Evolutionary conservation across 1,140 invertebrate genomes (phyloP).

Genomic region (Neomicropteryx cornuta): DNA sequence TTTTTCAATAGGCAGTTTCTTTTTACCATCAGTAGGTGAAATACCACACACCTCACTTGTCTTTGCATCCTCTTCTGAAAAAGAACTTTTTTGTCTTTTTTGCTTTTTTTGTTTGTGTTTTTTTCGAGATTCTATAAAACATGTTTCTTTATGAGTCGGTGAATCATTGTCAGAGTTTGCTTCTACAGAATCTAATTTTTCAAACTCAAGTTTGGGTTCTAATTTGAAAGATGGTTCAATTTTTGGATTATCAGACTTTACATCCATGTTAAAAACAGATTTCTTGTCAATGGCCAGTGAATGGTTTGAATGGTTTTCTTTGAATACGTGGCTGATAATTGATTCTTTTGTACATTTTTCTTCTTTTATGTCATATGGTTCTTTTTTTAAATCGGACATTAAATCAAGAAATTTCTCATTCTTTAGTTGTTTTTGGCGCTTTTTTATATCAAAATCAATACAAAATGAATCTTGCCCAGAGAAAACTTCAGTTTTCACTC

Average conservation of each 20-base stretch:
- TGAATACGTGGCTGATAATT: no score
- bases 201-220: no score
- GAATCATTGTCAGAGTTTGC: no score
- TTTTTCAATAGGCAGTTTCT: constrained; percentile 41
- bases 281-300: no score
- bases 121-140: constrained; percentile 44
- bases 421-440: constrained; percentile 12
- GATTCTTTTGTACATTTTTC: no score
- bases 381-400: no score
- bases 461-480: constrained; percentile 36
- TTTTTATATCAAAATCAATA: constrained; percentile 10
- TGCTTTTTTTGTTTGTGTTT: constrained; percentile 80
- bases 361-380: no score
- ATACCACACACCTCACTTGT: constrained; percentile 19
- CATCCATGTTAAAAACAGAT: no score
- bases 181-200: no score
- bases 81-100: constrained; percentile 58
- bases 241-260: no score
- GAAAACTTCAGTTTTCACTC: constrained; percentile 31
- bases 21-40: constrained; percentile 21
- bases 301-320: no score
- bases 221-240: no score
- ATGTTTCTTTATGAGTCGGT: constrained; percentile 19
- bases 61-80: constrained; percentile 46
- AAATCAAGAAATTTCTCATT: constrained; percentile 24